These are phyloP conservation scores for Lytechinus variegatus DNA, from an alignment of 35 echinoderm and acorn worm genomes.

Conservation along the genomic window DNA sequence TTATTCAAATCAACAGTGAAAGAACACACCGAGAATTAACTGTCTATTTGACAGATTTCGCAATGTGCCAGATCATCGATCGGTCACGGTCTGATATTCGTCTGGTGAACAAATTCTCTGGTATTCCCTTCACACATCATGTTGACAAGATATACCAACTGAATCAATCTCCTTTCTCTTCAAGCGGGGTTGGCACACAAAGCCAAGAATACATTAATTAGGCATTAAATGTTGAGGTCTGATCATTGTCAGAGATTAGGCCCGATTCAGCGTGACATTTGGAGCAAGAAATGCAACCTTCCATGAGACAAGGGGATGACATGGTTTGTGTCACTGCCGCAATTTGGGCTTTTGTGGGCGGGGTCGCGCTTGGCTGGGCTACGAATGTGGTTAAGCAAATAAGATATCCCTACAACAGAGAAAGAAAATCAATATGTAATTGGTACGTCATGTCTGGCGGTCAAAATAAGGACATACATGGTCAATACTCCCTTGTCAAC, in stretches of 20 bases:
- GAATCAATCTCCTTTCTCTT: constrained; percentile 6
- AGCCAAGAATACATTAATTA: not conserved
- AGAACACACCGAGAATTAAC: not conserved
- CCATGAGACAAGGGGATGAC: not conserved
- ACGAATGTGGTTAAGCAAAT: constrained; percentile 31
- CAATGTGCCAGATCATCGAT: not conserved
- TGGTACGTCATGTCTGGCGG: not conserved
- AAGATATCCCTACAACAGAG: not conserved
- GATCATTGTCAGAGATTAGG: not conserved
- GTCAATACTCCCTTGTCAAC: not conserved
- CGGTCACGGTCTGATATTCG: not conserved
- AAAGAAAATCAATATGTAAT: not conserved
- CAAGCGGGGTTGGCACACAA: not conserved
- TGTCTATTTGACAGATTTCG: not conserved
- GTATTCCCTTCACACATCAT: not conserved
- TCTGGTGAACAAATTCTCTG: not conserved
- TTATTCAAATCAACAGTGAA: not conserved
- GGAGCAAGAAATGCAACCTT: not conserved
- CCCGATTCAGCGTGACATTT: not conserved
- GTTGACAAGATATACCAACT: constrained; percentile 4
- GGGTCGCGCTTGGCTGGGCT: not conserved
- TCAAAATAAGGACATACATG: not conserved
- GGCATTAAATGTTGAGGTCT: not conserved
- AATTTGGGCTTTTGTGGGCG: not conserved
- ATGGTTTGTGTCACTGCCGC: not conserved